These are phyloP conservation scores for Melanostoma scalare DNA, from an alignment of 2,888 invertebrate genomes.

Conservation along the genomic window DNA sequence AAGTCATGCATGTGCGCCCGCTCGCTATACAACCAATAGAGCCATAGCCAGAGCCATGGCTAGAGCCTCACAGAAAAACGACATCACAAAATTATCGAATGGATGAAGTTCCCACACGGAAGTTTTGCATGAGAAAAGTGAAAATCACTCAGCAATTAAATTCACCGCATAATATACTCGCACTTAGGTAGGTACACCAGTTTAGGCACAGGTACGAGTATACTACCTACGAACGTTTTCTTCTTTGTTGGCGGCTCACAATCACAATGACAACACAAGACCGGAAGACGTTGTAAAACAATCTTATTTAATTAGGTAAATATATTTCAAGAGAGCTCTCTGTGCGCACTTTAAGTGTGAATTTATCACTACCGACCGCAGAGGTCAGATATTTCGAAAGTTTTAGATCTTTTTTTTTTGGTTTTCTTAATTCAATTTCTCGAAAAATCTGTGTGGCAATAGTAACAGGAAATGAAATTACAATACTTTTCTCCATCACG, in stretches of 20 bases:
- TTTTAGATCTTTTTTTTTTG: conserved; percentile 9
- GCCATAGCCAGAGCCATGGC: background rate
- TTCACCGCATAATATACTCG: conserved; percentile 21
- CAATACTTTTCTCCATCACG: conserved; percentile 52
- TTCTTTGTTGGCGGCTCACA: conserved; percentile 3
- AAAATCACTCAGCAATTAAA: conserved; percentile 63
- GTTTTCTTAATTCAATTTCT: conserved; percentile 30
- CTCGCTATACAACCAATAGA: background rate
- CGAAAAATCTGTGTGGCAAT: conserved; percentile 28
- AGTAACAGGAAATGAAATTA: conserved; percentile 59
- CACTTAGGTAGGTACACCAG: background rate
- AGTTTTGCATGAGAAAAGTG: conserved; percentile 56
- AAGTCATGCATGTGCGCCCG: conserved; percentile 46
- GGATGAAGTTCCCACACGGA: conserved; percentile 33
- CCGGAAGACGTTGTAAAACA: conserved; percentile 67
- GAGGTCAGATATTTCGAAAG: conserved; percentile 49
- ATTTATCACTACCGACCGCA: conserved; percentile 2
- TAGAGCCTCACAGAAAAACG: background rate
- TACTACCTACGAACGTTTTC: conserved; percentile 3
- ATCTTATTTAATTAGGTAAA: conserved; percentile 56
- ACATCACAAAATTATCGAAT: conserved; percentile 9
- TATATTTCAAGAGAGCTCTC: background rate
- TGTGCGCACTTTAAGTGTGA: conserved; percentile 33
- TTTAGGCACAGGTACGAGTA: conserved; percentile 1
- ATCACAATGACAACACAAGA: background rate